Evolutionary conservation across 2,888 invertebrate genomes (phyloP).

Genomic region (Diabrotica balteata): DNA sequence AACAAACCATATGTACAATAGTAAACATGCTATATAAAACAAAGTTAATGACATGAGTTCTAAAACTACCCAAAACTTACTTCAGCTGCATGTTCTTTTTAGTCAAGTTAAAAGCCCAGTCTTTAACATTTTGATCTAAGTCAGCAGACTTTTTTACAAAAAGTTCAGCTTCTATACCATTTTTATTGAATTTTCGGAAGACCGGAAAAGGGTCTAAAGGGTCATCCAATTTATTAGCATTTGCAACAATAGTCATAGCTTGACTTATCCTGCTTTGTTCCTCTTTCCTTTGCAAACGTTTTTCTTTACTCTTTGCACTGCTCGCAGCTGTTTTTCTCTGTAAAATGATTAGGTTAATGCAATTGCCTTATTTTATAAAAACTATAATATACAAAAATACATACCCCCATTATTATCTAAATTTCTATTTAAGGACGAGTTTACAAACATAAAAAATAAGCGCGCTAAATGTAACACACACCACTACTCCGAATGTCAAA

Average conservation of each 20-base stretch:
- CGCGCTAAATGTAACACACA: constrained; percentile 3
- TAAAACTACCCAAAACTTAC: constrained; percentile 61
- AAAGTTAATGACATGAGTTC: constrained; percentile 8
- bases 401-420: constrained; percentile 23
- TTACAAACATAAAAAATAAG: constrained; percentile 12
- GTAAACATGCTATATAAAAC: background rate
- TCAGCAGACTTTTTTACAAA: constrained; percentile 67
- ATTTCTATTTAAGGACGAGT: background rate
- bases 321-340: constrained; percentile 64
- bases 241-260: constrained; percentile 67
- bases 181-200: constrained; percentile 68
- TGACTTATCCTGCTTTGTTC: constrained; percentile 68
- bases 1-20: too few relatives aligned
- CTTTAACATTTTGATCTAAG: constrained; percentile 65
- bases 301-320: constrained; percentile 68
- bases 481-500: background rate
- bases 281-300: constrained; percentile 67
- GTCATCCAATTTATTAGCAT: constrained; percentile 67
- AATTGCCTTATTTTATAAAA: background rate
- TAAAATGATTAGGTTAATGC: constrained; percentile 21
- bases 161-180: constrained; percentile 68
- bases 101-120: constrained; percentile 79
- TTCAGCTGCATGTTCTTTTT: constrained; percentile 80
- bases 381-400: background rate
- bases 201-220: constrained; percentile 68